phyloP scores from a whole-genome alignment of 2,888 invertebrate genomes.

The Hydropsyche betteni region DNA sequence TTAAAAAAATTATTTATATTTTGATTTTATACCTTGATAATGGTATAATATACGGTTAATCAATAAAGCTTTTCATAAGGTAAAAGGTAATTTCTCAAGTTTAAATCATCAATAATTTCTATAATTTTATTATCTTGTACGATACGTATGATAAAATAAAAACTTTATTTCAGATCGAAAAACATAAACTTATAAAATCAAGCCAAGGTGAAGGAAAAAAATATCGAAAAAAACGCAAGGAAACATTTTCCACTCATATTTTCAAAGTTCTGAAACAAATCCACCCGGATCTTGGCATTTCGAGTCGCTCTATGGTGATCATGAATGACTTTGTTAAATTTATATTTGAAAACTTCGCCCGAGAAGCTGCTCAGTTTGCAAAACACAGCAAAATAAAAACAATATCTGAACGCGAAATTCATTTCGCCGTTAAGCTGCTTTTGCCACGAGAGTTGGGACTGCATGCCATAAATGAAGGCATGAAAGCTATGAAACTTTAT shows the following conservation, averaged over 20 bases:
- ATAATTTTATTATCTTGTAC: too few relatives aligned
- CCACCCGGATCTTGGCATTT: conserved; percentile 72
- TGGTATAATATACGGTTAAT: too few relatives aligned
- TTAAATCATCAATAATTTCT: too few relatives aligned
- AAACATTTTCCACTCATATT: conserved; percentile 69
- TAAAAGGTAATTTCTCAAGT: too few relatives aligned
- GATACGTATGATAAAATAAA: too few relatives aligned
- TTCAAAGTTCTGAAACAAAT: conserved; percentile 71
- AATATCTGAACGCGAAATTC: conserved; percentile 74
- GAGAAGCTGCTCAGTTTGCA: conserved; percentile 72
- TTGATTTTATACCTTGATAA: too few relatives aligned
- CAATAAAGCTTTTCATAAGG: too few relatives aligned
- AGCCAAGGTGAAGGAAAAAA: too few relatives aligned
- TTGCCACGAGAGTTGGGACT: conserved; percentile 78
- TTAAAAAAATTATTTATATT: too few relatives aligned
- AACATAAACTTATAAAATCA: too few relatives aligned
- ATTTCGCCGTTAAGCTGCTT: conserved; percentile 72
- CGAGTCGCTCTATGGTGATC: conserved; percentile 75
- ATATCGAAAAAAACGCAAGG: conserved; percentile 63
- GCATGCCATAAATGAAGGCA: conserved; percentile 74
- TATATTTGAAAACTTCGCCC: conserved; percentile 76
- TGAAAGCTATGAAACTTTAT: conserved; percentile 64
- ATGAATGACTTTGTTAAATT: conserved; percentile 82
- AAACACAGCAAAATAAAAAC: conserved; percentile 72
- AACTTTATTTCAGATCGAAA: too few relatives aligned